A percentile compares a stretch with the other conserved stretches of the same genome.
Conservation (phyloP, 92 coral and sea anemone species). For the Parazoanthus atlanticus region DNA sequence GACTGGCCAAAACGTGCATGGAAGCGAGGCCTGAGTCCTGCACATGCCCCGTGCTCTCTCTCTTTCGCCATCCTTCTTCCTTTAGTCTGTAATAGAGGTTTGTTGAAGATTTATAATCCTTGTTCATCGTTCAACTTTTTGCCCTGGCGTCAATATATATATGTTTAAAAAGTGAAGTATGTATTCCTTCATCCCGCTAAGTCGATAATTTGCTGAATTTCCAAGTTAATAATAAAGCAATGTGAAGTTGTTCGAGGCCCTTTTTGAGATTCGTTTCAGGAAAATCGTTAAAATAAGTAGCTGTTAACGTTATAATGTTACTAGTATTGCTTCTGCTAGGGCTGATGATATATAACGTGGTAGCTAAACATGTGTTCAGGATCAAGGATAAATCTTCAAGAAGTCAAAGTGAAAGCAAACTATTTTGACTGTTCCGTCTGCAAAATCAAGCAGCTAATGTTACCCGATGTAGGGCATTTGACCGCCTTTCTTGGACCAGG, state of each 20-base stretch:
- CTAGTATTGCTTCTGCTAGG: not conserved
- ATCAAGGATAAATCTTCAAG: too few relatives aligned
- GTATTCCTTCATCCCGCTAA: not conserved
- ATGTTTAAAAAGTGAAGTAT: not conserved
- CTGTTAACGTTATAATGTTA: not conserved
- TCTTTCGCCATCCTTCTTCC: conserved; percentile 52
- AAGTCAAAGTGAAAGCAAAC: too few relatives aligned
- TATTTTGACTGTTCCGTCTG: too few relatives aligned
- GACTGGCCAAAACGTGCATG: conserved; percentile 14
- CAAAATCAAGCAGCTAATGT: too few relatives aligned
- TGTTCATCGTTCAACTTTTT: conserved; percentile 2
- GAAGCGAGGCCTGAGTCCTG: conserved; percentile 59
- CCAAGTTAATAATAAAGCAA: not conserved
- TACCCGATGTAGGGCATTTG: too few relatives aligned
- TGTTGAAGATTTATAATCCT: conserved; percentile 14
- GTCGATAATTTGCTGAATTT: not conserved
- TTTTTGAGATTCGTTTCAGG: not conserved
- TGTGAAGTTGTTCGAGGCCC: not conserved
- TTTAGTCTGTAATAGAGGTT: conserved; percentile 8
- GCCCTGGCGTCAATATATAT: not conserved
- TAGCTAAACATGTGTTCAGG: not conserved
- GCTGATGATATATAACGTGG: too few relatives aligned
- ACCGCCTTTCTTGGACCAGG: too few relatives aligned
- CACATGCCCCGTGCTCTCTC: conserved; percentile 42
- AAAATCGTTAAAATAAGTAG: not conserved